Conservation (phyloP, 1,140 invertebrate genomes). For the Lineus longissimus region DNA sequence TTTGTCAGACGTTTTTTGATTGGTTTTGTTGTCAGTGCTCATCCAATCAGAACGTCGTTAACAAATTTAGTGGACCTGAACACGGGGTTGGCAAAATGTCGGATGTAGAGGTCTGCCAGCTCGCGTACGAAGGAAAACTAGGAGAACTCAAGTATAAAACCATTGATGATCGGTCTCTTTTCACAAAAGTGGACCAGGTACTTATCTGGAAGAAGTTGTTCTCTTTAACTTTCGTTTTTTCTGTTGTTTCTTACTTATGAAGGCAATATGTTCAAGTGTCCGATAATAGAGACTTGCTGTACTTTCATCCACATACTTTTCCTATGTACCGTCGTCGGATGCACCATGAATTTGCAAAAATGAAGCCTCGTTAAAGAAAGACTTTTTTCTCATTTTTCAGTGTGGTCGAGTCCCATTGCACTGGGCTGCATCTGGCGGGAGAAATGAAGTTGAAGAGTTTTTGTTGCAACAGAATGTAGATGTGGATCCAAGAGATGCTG, state of each 20-base stretch:
- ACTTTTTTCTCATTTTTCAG: too few relatives aligned
- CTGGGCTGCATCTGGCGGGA: slow-evolving; percentile 68
- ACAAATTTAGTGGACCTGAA: background rate
- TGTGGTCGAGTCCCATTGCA: slow-evolving; percentile 57
- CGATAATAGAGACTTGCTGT: too few relatives aligned
- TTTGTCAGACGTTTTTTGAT: too few relatives aligned
- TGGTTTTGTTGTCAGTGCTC: background rate
- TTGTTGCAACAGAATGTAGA: slow-evolving; percentile 59
- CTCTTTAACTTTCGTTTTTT: background rate
- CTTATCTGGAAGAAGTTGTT: background rate
- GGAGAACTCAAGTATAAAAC: slow-evolving; percentile 30
- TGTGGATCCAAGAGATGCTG: slow-evolving; percentile 53
- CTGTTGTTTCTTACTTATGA: background rate
- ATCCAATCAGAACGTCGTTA: background rate
- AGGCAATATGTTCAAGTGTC: too few relatives aligned
- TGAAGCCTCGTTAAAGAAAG: too few relatives aligned
- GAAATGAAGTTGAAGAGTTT: slow-evolving; percentile 62
- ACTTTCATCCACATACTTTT: too few relatives aligned
- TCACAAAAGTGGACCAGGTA: slow-evolving; percentile 34
- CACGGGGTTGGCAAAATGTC: background rate
- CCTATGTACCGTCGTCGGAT: too few relatives aligned
- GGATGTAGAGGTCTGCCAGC: slow-evolving; percentile 35
- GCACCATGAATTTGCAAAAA: too few relatives aligned
- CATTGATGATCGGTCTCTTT: slow-evolving; percentile 24
- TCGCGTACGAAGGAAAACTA: slow-evolving; percentile 39